These are phyloP conservation scores for Perognathus longimembris DNA, from an alignment of 2,113 vertebrate genomes.

Conservation along the genomic window DNA sequence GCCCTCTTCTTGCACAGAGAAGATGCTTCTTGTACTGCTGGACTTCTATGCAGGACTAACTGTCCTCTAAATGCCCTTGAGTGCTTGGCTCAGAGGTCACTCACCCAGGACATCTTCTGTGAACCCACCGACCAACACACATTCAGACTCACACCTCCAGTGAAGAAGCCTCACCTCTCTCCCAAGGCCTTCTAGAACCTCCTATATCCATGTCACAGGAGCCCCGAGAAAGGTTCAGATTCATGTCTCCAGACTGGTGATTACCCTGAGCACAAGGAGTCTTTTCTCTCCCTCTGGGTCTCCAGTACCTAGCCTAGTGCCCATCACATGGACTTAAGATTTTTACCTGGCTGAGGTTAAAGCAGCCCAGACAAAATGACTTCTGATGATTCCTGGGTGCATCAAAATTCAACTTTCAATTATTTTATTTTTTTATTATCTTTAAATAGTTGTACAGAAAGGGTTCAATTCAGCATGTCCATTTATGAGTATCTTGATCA, in stretches of 20 bases:
- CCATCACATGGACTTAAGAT: neutral
- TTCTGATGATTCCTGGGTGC: neutral
- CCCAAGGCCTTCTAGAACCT: neutral
- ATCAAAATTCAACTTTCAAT: neutral
- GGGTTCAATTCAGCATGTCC: no score
- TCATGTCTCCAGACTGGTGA: neutral
- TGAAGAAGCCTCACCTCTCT: neutral
- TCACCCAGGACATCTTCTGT: neutral
- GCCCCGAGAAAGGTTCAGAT: neutral
- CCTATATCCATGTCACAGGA: neutral
- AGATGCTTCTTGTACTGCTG: rapidly evolving
- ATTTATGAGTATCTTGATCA: no score
- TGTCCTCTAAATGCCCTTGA: neutral
- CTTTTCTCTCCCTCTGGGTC: neutral
- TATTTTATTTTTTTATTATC: no score
- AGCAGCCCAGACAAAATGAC: neutral
- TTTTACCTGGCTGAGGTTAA: neutral
- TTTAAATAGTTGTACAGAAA: no score
- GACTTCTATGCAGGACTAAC: neutral
- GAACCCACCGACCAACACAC: neutral
- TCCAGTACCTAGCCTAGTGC: neutral
- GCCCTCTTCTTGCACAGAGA: neutral
- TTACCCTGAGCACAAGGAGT: neutral
- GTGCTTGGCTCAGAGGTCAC: neutral
- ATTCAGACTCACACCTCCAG: neutral